Percentiles rank a stretch among this genome's conserved stretches.
Evolutionary conservation across 2,888 invertebrate genomes (phyloP).

Genomic region (Agrotis ipsilon): DNA sequence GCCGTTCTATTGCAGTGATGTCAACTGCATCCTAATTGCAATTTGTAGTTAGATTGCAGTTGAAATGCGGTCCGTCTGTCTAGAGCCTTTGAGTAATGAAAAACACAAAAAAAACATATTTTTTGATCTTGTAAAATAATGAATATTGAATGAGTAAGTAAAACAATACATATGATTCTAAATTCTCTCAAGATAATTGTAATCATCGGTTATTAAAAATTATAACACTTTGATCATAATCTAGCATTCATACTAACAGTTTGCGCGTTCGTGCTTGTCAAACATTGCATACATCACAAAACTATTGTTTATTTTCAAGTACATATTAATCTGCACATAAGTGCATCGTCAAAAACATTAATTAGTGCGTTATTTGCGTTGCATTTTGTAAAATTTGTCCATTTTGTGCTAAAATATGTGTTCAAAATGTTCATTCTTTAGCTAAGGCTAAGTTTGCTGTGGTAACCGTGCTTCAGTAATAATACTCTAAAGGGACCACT

Average conservation of each 20-base stretch:
- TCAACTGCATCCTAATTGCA: too few relatives aligned
- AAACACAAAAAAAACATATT: too few relatives aligned
- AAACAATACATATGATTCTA: too few relatives aligned
- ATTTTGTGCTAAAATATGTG: constrained; percentile 53
- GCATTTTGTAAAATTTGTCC: constrained; percentile 63
- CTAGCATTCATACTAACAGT: too few relatives aligned
- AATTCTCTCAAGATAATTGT: too few relatives aligned
- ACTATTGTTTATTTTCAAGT: background rate
- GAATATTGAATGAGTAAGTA: too few relatives aligned
- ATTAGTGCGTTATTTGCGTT: constrained; percentile 41
- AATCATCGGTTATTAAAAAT: background rate
- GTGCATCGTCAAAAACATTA: constrained; percentile 29
- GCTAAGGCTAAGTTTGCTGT: constrained; percentile 33
- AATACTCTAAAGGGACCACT: constrained; percentile 81
- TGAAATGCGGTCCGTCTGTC: too few relatives aligned
- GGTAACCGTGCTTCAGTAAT: constrained; percentile 54
- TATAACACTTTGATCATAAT: background rate
- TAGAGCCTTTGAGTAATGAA: too few relatives aligned
- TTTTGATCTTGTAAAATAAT: too few relatives aligned
- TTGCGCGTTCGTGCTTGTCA: background rate
- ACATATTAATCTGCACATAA: constrained; percentile 7
- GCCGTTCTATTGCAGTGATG: too few relatives aligned
- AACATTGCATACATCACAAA: background rate
- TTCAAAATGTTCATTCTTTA: constrained; percentile 34
- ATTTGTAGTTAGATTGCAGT: too few relatives aligned